phyloP scores from a whole-genome alignment of 2,888 invertebrate genomes.

The Esperia sulphurella region DNA sequence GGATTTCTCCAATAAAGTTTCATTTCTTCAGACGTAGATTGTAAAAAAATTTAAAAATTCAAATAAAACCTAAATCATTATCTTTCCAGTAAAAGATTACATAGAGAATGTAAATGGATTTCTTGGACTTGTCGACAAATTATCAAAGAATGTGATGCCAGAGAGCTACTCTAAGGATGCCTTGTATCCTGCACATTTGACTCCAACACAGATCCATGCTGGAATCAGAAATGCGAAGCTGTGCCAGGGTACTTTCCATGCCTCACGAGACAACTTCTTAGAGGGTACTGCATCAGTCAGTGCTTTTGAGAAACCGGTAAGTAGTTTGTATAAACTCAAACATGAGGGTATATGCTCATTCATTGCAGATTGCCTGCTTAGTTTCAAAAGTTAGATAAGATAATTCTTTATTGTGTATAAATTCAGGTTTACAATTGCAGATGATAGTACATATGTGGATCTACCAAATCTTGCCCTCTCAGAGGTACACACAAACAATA shows the following conservation, averaged over 20 bases:
- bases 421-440: too few relatives aligned
- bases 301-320: slow-evolving; percentile 88
- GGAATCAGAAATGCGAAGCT: slow-evolving; percentile 89
- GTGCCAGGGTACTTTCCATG: slow-evolving; percentile 89
- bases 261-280: slow-evolving; percentile 95
- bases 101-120: slow-evolving; percentile 84
- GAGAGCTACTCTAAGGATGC: slow-evolving; percentile 81
- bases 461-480: too few relatives aligned
- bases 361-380: too few relatives aligned
- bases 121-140: slow-evolving; percentile 88
- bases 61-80: background rate
- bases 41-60: too few relatives aligned
- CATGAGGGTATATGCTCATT: too few relatives aligned
- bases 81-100: slow-evolving; percentile 84
- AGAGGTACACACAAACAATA: too few relatives aligned
- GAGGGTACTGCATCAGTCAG: slow-evolving; percentile 93
- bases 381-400: too few relatives aligned
- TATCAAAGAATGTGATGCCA: slow-evolving; percentile 84
- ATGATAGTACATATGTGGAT: too few relatives aligned
- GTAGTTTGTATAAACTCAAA: too few relatives aligned
- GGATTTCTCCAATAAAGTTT: too few relatives aligned
- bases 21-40: too few relatives aligned
- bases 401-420: too few relatives aligned
- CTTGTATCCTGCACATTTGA: slow-evolving; percentile 91
- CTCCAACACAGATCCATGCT: slow-evolving; percentile 86